Base-by-base conservation (phyloP, 1,140 invertebrate species). In the Plutomurus gul region DNA sequence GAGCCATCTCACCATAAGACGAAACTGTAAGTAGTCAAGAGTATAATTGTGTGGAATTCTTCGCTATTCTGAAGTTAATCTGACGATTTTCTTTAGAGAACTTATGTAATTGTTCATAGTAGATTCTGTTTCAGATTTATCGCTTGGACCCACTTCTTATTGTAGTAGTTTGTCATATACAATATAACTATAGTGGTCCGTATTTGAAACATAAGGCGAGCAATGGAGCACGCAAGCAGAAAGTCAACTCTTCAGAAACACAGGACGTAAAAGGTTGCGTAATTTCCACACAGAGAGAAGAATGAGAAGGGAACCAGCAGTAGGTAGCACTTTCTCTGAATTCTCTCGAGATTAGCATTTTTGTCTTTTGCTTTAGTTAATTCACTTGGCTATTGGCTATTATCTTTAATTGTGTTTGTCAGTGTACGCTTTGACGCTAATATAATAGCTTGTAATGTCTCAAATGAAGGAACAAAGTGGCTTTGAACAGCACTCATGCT, bases 241-340 rank as follows among this genome's bases (percentile, higher is more conserved):
- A 4, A 27, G 25, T 13, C 2, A 30, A 30, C 51, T 56, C 36
- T n/a, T n/a, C 16, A 33, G 11, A 27, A n/a, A 36, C 11, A 65
- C 27, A 65, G 25, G 56, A 65, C 56, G 36, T 13, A 65, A 16
- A n/a, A 13, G 56, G 40, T 72, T 72, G 36, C 70, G 25, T 40
- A 72, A 72, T 40, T 72, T n/a, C 25, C 36, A 25, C 40, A 43
- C 40, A 43, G n/a, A 72, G 39, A 39, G 70, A 72, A 72, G 39
- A 72, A 72, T 72, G 70, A 43, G 36, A 72, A 16, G n/a, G 10
- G 49, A 56, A 18, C 36, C 36, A 72, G 11, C 40, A 40, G 70
- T 72, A 20, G 70, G 39, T 72, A 40, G 18, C 70, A 72, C 70
- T 72, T 72, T 72, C 70, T 16, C 70, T 25, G 36, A 40, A 39